Conservation (phyloP, 2,113 vertebrate species). For the Perca schrenkii region DNA sequence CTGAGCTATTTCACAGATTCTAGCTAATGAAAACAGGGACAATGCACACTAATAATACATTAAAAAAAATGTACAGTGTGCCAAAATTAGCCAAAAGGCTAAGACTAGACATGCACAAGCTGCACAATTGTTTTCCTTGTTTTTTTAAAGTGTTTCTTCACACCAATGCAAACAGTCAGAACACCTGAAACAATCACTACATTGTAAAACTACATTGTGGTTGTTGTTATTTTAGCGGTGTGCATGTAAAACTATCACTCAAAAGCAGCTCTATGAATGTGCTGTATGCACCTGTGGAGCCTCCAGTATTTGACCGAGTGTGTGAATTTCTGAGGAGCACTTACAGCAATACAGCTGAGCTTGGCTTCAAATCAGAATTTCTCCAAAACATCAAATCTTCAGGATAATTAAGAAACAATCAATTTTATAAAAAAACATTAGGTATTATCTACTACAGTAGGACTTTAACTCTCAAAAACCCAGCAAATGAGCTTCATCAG, state of each 20-base stretch:
- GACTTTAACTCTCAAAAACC: not conserved
- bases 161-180: not conserved
- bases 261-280: conserved; percentile 15
- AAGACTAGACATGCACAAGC: not conserved
- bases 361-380: not conserved
- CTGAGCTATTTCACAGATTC: not conserved
- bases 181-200: conserved; percentile 14
- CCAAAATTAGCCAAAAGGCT: too few species aligned
- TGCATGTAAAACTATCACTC: not conserved
- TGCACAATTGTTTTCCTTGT: not conserved
- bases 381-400: not conserved
- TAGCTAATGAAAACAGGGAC: not conserved
- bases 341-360: not conserved
- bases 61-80: too few species aligned
- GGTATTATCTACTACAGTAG: not conserved
- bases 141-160: not conserved
- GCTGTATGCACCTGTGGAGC: conserved; percentile 24
- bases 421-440: not conserved
- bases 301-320: not conserved
- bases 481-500: not conserved
- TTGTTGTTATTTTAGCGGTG: not conserved
- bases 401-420: not conserved
- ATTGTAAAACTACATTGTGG: not conserved
- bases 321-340: not conserved
- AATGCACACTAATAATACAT: too few species aligned